Conservation (phyloP, 1,140 invertebrate genomes). For the Radopholus similis region DNA sequence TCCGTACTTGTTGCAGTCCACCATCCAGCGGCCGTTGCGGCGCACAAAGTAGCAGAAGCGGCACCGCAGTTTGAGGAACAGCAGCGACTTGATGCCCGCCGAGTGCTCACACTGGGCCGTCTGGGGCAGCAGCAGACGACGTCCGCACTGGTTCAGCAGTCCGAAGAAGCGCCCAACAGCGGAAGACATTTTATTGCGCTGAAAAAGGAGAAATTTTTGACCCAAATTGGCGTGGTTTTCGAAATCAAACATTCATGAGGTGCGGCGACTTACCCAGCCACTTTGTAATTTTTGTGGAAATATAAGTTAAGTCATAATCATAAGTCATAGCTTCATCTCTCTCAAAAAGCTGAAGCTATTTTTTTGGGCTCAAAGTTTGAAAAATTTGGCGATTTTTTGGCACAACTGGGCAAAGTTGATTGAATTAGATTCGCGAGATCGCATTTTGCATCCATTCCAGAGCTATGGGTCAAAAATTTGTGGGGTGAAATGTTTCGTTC, state of each 20-base stretch:
- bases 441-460: no score
- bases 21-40: conserved; percentile 17
- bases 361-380: no score
- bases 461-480: conserved; percentile 20
- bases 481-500: background rate
- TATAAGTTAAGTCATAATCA: no score
- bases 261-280: no score
- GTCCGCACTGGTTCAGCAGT: background rate
- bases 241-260: no score
- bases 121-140: background rate
- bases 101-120: background rate
- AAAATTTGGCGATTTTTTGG: no score
- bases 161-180: background rate
- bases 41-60: conserved; percentile 16
- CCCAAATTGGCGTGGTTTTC: no score
- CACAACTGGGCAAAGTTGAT: no score
- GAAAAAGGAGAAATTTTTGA: background rate
- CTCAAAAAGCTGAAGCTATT: no score
- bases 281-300: no score
- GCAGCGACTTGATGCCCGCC: background rate
- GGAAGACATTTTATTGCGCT: background rate
- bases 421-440: no score
- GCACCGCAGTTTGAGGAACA: conserved; percentile 9
- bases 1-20: conserved; percentile 1
- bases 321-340: no score